Percentiles rank a stretch among this genome's conserved stretches.
Conservation (phyloP, 2,888 invertebrate species). For the Protonemura montana region DNA sequence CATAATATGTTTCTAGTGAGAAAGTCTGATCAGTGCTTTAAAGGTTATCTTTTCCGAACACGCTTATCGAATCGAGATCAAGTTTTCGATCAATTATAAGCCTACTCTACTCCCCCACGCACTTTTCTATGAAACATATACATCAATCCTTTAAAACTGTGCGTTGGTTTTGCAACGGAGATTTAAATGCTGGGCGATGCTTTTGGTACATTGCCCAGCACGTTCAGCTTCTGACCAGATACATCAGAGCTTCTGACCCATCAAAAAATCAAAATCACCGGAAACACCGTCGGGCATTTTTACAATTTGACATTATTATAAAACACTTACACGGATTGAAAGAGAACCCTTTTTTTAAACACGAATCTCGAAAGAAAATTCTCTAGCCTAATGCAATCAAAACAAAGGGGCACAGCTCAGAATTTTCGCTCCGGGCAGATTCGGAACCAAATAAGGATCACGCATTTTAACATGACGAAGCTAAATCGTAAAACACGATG, state of each 20-base stretch:
- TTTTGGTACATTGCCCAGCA: neutral
- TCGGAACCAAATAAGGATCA: neutral
- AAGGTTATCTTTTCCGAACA: neutral
- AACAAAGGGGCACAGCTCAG: constrained; percentile 13
- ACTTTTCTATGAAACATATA: neutral
- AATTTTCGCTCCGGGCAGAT: constrained; percentile 14
- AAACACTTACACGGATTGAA: constrained; percentile 33
- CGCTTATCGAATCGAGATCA: neutral
- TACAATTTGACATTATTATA: constrained; percentile 38
- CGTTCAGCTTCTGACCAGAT: neutral
- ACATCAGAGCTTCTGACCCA: neutral
- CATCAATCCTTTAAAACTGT: neutral
- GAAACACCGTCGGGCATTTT: constrained; percentile 26
- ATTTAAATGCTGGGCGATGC: neutral
- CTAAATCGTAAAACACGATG: constrained; percentile 1
- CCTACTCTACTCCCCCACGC: neutral
- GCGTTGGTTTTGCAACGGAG: neutral
- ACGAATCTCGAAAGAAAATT: constrained; percentile 14
- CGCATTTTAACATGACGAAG: constrained; percentile 23
- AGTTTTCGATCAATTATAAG: neutral
- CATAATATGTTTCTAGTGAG: neutral
- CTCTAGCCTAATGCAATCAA: constrained; percentile 10
- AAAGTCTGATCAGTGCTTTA: neutral
- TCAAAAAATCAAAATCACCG: constrained; percentile 32
- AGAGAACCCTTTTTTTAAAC: neutral